phyloP scores from a whole-genome alignment of 1,140 invertebrate species.

The Anastrepha obliqua region DNA sequence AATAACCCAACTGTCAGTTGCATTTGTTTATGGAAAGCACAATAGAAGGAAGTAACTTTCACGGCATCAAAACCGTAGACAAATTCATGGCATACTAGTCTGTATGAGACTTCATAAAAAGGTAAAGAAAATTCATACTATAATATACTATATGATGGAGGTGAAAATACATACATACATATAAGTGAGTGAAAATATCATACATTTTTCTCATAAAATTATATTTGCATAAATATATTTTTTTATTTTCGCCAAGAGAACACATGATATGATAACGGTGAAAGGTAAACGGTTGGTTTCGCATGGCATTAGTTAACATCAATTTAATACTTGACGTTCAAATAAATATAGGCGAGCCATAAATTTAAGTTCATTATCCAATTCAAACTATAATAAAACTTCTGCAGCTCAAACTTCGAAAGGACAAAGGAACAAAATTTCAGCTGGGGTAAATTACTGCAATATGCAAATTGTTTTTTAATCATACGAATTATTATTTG shows the following conservation, averaged over 20 bases:
- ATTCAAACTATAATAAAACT: neutral
- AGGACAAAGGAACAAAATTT: neutral
- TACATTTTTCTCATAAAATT: neutral
- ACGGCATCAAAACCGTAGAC: neutral
- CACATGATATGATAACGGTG: neutral
- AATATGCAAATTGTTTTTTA: too few relatives aligned
- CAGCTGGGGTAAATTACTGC: too few relatives aligned
- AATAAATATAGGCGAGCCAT: neutral
- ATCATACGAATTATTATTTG: too few relatives aligned
- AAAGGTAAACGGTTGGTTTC: neutral
- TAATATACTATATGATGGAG: too few relatives aligned
- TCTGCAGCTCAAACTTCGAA: neutral
- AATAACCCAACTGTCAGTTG: neutral
- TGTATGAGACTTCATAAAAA: too few relatives aligned
- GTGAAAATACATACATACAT: neutral
- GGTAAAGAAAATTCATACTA: too few relatives aligned
- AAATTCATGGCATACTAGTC: too few relatives aligned
- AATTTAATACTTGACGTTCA: neutral
- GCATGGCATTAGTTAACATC: neutral
- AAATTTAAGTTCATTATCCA: neutral
- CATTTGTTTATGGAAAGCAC: neutral
- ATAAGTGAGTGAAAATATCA: neutral
- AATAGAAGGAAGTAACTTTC: slow-evolving; percentile 4
- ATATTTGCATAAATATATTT: neutral
- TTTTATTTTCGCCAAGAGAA: slow-evolving; percentile 1